phyloP scores from a whole-genome alignment of 2,113 vertebrate genomes.

The Myiagra hebetior region DNA sequence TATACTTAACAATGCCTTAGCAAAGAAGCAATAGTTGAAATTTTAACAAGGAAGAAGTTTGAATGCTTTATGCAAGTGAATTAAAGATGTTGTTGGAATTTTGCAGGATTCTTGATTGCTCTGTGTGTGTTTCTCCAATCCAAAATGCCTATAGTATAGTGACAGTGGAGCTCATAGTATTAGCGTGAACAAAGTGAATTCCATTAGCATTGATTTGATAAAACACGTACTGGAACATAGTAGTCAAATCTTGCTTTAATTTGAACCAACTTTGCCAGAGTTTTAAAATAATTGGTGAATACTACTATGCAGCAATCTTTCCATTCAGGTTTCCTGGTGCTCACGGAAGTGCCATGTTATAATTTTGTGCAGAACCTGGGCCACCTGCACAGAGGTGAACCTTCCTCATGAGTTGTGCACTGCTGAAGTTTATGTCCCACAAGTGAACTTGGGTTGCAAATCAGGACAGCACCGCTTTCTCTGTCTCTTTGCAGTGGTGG shows the following conservation, averaged over 20 bases:
- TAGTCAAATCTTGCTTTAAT: background rate
- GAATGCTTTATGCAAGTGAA: background rate
- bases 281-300: background rate
- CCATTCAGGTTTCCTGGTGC: background rate
- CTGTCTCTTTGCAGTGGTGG: slow-evolving; percentile 74
- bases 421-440: background rate
- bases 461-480: background rate
- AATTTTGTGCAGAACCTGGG: background rate
- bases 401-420: background rate
- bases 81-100: background rate
- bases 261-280: background rate
- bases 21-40: background rate
- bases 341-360: background rate
- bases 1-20: background rate
- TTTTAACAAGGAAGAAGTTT: background rate
- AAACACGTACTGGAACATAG: background rate
- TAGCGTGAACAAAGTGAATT: background rate
- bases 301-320: rapidly evolving
- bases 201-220: background rate
- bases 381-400: background rate
- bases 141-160: background rate
- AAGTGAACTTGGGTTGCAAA: background rate
- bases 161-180: background rate
- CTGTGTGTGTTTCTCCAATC: background rate
- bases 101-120: background rate